A percentile compares a stretch with the other conserved stretches of the same genome.
These are phyloP conservation scores for Clanis bilineata DNA, from an alignment of 2,888 invertebrate genomes.

Conservation along the genomic window DNA sequence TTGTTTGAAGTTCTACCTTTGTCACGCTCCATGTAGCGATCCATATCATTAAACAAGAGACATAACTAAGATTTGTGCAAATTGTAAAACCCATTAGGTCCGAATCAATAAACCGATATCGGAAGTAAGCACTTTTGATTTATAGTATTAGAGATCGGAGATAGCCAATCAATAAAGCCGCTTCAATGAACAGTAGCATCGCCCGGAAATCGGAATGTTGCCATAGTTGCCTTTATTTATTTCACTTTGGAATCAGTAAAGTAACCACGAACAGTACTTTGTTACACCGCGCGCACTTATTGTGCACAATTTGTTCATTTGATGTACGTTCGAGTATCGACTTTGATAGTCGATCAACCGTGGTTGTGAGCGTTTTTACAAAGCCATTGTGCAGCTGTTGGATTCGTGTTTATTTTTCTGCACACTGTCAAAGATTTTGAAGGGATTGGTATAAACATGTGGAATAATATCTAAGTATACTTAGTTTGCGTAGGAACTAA, in stretches of 20 bases:
- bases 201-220: neutral
- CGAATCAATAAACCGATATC: neutral
- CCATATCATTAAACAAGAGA: neutral
- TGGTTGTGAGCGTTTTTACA: slow-evolving; percentile 15
- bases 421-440: neutral
- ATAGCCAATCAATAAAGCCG: slow-evolving; percentile 7
- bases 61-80: neutral
- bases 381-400: neutral
- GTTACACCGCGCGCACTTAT: slow-evolving; percentile 19
- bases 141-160: slow-evolving; percentile 2
- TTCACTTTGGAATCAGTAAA: slow-evolving; percentile 8
- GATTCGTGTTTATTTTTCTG: slow-evolving; percentile 18
- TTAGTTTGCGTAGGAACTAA: too few species aligned
- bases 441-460: neutral
- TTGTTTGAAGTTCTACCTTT: too few species aligned
- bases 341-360: slow-evolving; percentile 28
- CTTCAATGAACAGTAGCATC: neutral
- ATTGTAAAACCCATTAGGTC: neutral
- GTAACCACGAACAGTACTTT: slow-evolving; percentile 28
- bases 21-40: neutral
- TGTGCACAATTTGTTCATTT: slow-evolving; percentile 22
- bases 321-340: slow-evolving; percentile 31
- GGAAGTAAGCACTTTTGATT: slow-evolving; percentile 6
- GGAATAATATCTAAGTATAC: too few species aligned
- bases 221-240: neutral